Evolutionary conservation across 2,113 vertebrate species (phyloP), one percentile per base, ranked within the genome.

Genomic region (Himantopus leucocephalus): DNA sequence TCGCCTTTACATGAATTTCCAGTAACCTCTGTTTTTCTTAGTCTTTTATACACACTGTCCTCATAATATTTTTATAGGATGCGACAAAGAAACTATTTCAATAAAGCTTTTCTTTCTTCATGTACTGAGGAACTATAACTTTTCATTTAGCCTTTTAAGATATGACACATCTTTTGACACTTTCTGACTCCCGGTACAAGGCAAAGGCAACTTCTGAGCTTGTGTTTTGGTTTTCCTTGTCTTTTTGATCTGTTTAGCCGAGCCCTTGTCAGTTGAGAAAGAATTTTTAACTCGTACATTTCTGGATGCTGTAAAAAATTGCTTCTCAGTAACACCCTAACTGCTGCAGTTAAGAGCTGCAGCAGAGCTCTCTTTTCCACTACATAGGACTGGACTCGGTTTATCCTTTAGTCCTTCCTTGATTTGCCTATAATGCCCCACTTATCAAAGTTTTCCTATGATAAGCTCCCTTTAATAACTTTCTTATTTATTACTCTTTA

Each of bases 11-110:
- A 88, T 17, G 88, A 82, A 92, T 97, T 96, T 93, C 43, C 68
- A 93, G 47, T 85, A 95, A 93, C 94, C 82, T 95, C 85, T 95
- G 74, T 60, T 96, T 96, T 94, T 88, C 82, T 89, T 92, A 73
- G 80, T 81, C 67, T 68, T 95, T 95, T 85, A 78, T 79, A 93
- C 60, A 79, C n/a, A 66, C 81, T 94, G 91, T 95, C 94, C 84
- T 97, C 93, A 78, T 94, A 97, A 94, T 77, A 96, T 89, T 98
- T 97, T 97, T 92, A 96, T 93, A 94, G 95, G 89, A 94, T 68
- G 62, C 2, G 6, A 92, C 94, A 93, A 95, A 96, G 95, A 94
- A 78, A 83, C 71, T 87, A 75, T 97, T 95, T 85, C 85, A 96
- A 88, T 96, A 92, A 96, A 95, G 59, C 55, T 85, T 90, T 76